phyloP scores from a whole-genome alignment of 2,113 vertebrate species.

The Hucho hucho region DNA sequence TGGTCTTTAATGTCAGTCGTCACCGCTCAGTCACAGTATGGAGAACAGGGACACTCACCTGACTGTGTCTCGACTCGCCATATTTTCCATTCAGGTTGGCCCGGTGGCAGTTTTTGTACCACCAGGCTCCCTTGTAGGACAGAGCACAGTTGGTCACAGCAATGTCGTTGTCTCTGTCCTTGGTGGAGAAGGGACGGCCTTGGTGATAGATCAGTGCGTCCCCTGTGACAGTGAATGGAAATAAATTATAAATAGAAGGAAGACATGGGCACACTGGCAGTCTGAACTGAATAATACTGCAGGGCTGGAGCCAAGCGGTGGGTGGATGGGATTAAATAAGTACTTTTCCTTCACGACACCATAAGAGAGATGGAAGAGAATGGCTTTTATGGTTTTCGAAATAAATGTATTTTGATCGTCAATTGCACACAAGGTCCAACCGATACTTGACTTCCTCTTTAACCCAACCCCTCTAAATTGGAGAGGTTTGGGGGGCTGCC shows the following conservation, averaged over 20 bases:
- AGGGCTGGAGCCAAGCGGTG: background rate
- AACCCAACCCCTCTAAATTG: too few species aligned
- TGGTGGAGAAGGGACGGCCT: slow-evolving; percentile 94
- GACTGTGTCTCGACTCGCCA: slow-evolving; percentile 95
- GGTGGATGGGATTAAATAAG: slow-evolving; percentile 9
- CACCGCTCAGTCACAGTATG: background rate
- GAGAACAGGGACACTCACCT: slow-evolving; percentile 74
- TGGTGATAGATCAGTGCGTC: slow-evolving; percentile 97
- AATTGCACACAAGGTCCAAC: too few species aligned
- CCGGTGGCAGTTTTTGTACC: slow-evolving; percentile 99
- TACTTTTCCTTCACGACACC: background rate
- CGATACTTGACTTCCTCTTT: too few species aligned
- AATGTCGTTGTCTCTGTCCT: slow-evolving; percentile 96
- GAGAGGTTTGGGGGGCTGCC: too few species aligned
- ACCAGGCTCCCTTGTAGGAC: slow-evolving; percentile 99
- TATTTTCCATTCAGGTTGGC: slow-evolving; percentile 99
- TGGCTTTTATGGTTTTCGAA: too few species aligned
- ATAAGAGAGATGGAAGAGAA: background rate
- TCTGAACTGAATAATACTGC: too few species aligned
- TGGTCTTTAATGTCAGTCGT: background rate
- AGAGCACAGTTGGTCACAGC: slow-evolving; percentile 97
- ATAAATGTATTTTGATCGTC: too few species aligned
- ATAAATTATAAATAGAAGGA: background rate
- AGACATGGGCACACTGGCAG: background rate
- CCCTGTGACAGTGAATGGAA: slow-evolving; percentile 68